A percentile compares a stretch with the other conserved stretches of the same genome.
These are phyloP conservation scores for Macrophya annulata DNA, from an alignment of 2,888 invertebrate species.

Conservation along the genomic window DNA sequence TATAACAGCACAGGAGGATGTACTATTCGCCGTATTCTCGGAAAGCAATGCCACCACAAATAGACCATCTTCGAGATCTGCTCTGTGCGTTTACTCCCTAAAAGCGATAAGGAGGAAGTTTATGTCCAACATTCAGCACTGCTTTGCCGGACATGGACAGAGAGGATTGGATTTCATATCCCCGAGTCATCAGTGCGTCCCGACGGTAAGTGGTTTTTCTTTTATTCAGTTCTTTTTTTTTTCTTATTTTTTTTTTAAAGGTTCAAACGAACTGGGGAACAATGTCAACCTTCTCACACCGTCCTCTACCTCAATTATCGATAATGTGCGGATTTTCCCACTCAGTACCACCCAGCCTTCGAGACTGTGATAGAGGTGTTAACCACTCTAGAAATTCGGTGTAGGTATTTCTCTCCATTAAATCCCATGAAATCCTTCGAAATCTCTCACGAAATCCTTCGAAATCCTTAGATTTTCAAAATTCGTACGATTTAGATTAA, in stretches of 20 bases:
- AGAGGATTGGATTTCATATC: constrained; percentile 97
- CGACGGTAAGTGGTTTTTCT: constrained; percentile 85
- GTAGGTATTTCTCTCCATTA: not conserved
- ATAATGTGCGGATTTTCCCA: constrained; percentile 28
- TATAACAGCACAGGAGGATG: constrained; percentile 96
- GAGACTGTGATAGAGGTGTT: not conserved
- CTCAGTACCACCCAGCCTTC: not conserved
- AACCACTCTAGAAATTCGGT: not conserved
- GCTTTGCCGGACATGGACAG: constrained; percentile 95
- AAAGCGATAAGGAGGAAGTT: constrained; percentile 95
- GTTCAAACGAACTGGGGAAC: not conserved
- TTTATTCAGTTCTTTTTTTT: not conserved
- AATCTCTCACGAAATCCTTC: not conserved
- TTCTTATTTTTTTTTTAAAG: not conserved
- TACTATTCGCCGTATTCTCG: constrained; percentile 97
- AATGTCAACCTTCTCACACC: constrained; percentile 27
- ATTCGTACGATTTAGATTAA: not conserved
- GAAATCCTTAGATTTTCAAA: not conserved
- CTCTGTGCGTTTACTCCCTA: constrained; percentile 96
- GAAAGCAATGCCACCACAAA: constrained; percentile 89
- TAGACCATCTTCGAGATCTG: constrained; percentile 84
- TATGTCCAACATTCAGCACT: constrained; percentile 97
- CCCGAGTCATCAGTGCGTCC: constrained; percentile 92
- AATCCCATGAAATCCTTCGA: not conserved
- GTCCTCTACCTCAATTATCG: constrained; percentile 19